Evolutionary conservation across 2,888 invertebrate genomes (phyloP).

Genomic region (Calameuta pallipes): DNA sequence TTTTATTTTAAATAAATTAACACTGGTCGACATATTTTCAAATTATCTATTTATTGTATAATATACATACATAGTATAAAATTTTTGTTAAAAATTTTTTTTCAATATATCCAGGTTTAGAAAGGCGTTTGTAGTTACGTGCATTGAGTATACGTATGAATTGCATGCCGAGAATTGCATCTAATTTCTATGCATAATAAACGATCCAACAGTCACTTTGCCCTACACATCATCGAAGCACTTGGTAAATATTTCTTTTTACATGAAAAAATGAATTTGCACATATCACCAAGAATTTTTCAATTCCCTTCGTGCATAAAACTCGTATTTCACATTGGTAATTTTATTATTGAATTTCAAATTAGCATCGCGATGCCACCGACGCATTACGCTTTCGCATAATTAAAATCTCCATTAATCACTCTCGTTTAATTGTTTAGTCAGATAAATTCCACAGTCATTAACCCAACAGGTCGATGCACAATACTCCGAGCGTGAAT

Average conservation of each 20-base stretch:
- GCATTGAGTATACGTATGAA: neutral
- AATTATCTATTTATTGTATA: no score
- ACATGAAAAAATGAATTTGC: neutral
- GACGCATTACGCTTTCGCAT: neutral
- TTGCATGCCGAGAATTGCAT: neutral
- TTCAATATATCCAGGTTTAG: neutral
- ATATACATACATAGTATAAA: no score
- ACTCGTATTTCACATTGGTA: neutral
- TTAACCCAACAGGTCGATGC: constrained; percentile 8
- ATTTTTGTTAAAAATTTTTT: no score
- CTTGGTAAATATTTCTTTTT: neutral
- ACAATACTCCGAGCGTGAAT: constrained; percentile 10
- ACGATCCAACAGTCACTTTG: neutral
- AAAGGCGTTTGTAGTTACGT: neutral
- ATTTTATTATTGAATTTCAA: neutral
- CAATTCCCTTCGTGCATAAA: neutral
- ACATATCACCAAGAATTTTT: neutral
- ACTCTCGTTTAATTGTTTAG: constrained; percentile 17
- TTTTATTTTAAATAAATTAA: no score
- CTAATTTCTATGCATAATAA: neutral
- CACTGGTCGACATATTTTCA: no score
- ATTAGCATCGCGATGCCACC: neutral
- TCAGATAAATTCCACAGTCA: constrained; percentile 11
- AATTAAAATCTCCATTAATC: constrained; percentile 3
- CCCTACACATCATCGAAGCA: neutral